phyloP scores from a whole-genome alignment of 1,140 invertebrate species.

The Lysiphlebus fabarum region DNA sequence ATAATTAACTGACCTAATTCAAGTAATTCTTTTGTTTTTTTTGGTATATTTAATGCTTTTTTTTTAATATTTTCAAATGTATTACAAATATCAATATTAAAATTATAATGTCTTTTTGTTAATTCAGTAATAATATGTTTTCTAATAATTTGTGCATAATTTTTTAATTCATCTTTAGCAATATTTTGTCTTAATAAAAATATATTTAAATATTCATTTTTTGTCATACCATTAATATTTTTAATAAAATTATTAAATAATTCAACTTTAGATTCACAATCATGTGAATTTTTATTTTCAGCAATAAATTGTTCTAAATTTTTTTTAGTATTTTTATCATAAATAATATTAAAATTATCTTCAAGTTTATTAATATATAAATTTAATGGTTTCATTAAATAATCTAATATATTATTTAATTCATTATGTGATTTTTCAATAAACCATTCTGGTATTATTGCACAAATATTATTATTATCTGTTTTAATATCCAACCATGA shows the following conservation, averaged over 20 bases:
- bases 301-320: slow-evolving; percentile 41
- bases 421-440: slow-evolving; percentile 35
- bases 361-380: slow-evolving; percentile 42
- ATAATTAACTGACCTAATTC: slow-evolving; percentile 46
- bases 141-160: slow-evolving; percentile 48
- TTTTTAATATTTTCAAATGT: slow-evolving; percentile 62
- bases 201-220: background rate
- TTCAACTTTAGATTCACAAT: slow-evolving; percentile 59
- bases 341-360: slow-evolving; percentile 45
- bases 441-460: slow-evolving; percentile 33
- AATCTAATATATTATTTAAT: slow-evolving; percentile 40
- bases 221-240: slow-evolving; percentile 58
- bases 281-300: slow-evolving; percentile 53
- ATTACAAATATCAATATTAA: slow-evolving; percentile 63
- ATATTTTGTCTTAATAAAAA: background rate
- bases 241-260: slow-evolving; percentile 60
- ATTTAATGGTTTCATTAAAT: slow-evolving; percentile 42
- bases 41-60: slow-evolving; percentile 62
- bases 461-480: slow-evolving; percentile 22
- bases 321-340: slow-evolving; percentile 38
- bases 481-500: slow-evolving; percentile 40
- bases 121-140: slow-evolving; percentile 55
- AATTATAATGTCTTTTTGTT: slow-evolving; percentile 52
- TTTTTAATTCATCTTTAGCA: slow-evolving; percentile 1
- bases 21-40: slow-evolving; percentile 69